Evolutionary conservation across 2,113 vertebrate genomes (phyloP).

Genomic region (Percopsis transmontana): DNA sequence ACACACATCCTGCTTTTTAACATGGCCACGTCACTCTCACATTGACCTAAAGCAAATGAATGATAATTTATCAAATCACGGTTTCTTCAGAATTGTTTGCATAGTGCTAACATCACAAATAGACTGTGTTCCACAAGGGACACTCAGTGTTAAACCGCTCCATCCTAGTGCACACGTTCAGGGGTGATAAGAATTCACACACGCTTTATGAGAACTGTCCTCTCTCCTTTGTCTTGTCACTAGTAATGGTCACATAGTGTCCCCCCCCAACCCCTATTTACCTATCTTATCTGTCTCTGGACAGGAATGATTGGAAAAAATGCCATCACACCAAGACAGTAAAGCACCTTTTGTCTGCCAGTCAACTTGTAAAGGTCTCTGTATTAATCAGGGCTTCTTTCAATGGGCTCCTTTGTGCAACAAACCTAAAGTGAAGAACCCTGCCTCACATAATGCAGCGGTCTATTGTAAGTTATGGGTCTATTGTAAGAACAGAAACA

Average conservation of each 20-base stretch:
- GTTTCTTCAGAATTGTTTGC: constrained; percentile 18
- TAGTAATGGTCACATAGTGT: background rate
- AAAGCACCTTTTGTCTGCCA: background rate
- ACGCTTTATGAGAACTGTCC: background rate
- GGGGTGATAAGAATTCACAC: too few relatives aligned
- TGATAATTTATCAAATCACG: too few relatives aligned
- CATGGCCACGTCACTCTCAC: too few relatives aligned
- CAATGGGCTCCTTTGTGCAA: background rate
- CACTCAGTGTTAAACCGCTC: too few relatives aligned
- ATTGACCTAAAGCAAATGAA: too few relatives aligned
- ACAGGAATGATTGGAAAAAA: too few relatives aligned
- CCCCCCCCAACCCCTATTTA: too few relatives aligned
- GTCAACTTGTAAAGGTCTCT: constrained; percentile 15
- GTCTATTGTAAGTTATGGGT: constrained; percentile 17
- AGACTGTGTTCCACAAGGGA: background rate
- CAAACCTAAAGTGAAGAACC: background rate
- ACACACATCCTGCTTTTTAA: too few relatives aligned
- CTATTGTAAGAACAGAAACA: constrained; percentile 50
- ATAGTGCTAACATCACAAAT: background rate
- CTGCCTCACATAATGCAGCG: background rate
- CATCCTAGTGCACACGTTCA: too few relatives aligned
- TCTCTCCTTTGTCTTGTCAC: background rate
- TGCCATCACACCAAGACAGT: background rate
- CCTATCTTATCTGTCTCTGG: background rate
- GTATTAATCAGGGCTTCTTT: constrained; percentile 3